Percentiles rank a stretch among this genome's conserved stretches.
Evolutionary conservation across 2,113 vertebrate genomes (phyloP).

Genomic region (Chionis minor): DNA sequence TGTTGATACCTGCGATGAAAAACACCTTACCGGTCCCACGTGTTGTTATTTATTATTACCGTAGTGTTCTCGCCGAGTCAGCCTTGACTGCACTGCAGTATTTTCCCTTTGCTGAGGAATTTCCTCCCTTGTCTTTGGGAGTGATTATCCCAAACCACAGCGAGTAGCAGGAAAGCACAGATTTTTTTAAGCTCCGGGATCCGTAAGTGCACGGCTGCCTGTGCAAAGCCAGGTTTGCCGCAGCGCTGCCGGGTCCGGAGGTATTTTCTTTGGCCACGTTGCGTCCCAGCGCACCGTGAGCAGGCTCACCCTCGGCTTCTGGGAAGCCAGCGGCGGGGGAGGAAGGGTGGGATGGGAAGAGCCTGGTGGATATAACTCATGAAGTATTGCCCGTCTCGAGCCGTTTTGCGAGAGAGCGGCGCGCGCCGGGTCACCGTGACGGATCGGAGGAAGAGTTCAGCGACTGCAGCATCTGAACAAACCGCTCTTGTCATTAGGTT

Average conservation of each 20-base stretch:
- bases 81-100: constrained; percentile 20
- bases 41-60: neutral
- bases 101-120: neutral
- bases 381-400: fast-evolving
- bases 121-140: neutral
- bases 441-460: constrained; percentile 17
- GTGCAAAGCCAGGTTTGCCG: neutral
- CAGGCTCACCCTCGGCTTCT: fast-evolving
- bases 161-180: neutral
- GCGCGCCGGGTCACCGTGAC: neutral
- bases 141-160: fast-evolving
- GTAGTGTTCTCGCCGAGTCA: neutral
- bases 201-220: fast-evolving
- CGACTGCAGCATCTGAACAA: neutral
- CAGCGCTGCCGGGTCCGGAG: fast-evolving
- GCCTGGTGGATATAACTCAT: fast-evolving
- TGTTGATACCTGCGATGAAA: fast-evolving
- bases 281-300: neutral
- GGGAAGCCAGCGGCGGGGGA: fast-evolving
- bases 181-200: fast-evolving
- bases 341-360: neutral
- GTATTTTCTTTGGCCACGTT: fast-evolving
- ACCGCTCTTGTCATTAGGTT: constrained; percentile 28
- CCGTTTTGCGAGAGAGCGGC: neutral
- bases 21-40: neutral